Evolutionary conservation across 1,140 invertebrate species (phyloP), one percentile per base, ranked within the genome.

Genomic region (Drosophila nannoptera): DNA sequence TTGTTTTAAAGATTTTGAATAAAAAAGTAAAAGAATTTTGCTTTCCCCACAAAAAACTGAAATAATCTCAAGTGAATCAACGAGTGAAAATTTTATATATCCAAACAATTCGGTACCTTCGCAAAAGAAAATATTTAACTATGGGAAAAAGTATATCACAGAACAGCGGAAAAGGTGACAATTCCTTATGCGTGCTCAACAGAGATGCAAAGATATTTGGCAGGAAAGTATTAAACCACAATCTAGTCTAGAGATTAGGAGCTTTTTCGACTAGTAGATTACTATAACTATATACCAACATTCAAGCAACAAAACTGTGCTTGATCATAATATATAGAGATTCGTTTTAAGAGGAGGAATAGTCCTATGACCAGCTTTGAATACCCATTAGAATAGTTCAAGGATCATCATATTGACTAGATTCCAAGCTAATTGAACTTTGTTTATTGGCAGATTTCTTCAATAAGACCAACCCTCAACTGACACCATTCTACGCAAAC

Each of bases 1-100:
- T 48, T 52, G 22, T 22, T 11, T 7, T 40, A 66, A 5, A 50
- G 56, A 45, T 66, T 66, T 71, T 70, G 56, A 48, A 36, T 53
- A 66, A 56, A 43, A 52, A 45, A 53, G 36, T 53, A 52, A 31
- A 40, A 55, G 35, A 52, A 35, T n/a, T 22, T 22, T 22, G 1
- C 22, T 22, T 22, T 22, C 22, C 22, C 22, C 22, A 22, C 22
- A 22, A 22, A 22, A 22, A 22, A 22, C 22, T 22, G 22, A 22
- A 22, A 22, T 22, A 22, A 22, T 22, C 22, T 22, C 22, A 43
- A 59, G 62, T 42, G 55, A 38, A 70, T 33, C 62, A 43, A 66
- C 61, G 29, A 65, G 50, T 63, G 29, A 69, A 69, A 69, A 11
- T 22, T 22, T 22, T 22, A 40, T 42, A 36, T 63, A 50, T 49